These are phyloP conservation scores for Trichomycterus rosablanca DNA, from an alignment of 2,113 vertebrate species.

Conservation along the genomic window DNA sequence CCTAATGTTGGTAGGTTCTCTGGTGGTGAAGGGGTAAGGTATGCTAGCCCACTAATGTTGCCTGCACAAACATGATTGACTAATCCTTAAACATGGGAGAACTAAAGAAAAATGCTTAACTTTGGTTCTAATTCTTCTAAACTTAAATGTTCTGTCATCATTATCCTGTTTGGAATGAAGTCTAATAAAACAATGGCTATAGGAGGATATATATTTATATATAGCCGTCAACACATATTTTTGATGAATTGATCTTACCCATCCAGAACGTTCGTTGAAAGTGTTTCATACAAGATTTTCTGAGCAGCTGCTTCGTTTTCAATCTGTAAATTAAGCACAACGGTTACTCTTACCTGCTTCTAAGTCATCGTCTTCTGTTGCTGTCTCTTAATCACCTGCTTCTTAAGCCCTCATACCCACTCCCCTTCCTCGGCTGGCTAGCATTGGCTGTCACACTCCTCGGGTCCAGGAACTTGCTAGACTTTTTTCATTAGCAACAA, in stretches of 20 bases:
- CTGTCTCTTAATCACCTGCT: conserved; percentile 77
- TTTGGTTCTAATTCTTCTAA: too few relatives aligned
- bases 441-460: conserved; percentile 69
- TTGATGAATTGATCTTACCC: conserved; percentile 75
- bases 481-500: conserved; percentile 91
- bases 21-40: too few relatives aligned
- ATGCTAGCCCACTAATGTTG: too few relatives aligned
- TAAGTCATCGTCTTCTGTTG: conserved; percentile 75
- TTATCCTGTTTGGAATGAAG: too few relatives aligned
- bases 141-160: too few relatives aligned
- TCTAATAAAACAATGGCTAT: too few relatives aligned
- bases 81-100: too few relatives aligned
- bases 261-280: conserved; percentile 87
- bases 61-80: too few relatives aligned
- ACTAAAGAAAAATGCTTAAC: too few relatives aligned
- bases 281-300: conserved; percentile 88
- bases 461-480: conserved; percentile 85
- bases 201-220: background rate
- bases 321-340: conserved; percentile 97
- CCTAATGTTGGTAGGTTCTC: too few relatives aligned
- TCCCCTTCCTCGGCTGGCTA: conserved; percentile 90
- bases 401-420: conserved; percentile 82
- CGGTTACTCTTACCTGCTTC: conserved; percentile 89
- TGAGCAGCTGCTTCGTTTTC: conserved; percentile 74
- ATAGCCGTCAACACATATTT: background rate